Conservation (phyloP, 2,113 vertebrate genomes). For the Anoura caudifer region DNA sequence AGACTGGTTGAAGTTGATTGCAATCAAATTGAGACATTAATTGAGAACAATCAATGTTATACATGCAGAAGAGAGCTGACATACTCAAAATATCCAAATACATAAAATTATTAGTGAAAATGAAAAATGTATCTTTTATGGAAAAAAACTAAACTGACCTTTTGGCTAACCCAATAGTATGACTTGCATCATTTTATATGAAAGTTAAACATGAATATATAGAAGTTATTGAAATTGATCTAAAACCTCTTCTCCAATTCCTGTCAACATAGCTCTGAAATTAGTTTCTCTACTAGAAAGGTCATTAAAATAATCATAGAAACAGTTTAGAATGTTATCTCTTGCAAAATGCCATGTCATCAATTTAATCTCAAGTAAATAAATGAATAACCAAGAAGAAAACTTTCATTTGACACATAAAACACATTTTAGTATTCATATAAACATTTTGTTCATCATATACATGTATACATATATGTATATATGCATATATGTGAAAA, state of each 20-base stretch:
- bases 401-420: not conserved
- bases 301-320: not conserved
- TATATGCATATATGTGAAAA: not conserved
- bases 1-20: no score
- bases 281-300: not conserved
- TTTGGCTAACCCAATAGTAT: not conserved
- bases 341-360: not conserved
- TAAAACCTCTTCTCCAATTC: not conserved
- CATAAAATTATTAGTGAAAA: no score
- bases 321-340: not conserved
- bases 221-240: not conserved
- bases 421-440: not conserved
- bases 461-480: not conserved
- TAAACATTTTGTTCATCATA: not conserved
- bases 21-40: no score
- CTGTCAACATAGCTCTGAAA: not conserved
- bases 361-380: not conserved
- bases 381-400: not conserved
- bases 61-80: no score
- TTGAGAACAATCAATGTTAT: no score
- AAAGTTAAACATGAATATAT: not conserved
- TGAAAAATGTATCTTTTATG: no score
- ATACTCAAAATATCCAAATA: no score
- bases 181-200: not conserved
- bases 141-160: no score